Evolutionary conservation across 1,140 invertebrate species (phyloP), one percentile per base, ranked within the genome.

Genomic region (Polypedilum pembai): DNA sequence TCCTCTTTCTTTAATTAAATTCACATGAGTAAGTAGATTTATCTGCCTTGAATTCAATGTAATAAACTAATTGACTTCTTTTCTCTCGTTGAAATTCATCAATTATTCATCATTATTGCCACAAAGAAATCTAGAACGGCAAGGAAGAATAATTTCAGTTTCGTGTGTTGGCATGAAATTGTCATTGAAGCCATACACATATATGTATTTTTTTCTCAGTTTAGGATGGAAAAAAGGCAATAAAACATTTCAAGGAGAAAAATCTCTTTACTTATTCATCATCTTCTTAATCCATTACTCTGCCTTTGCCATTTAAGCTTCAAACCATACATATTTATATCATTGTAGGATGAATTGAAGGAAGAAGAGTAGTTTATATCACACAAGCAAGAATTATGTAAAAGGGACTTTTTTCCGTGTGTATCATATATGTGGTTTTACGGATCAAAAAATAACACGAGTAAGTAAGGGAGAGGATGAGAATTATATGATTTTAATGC

Each of bases 201-300:
- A 41, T 8, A 45, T 45, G 41, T 45, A 33, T 33, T 33, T 33
- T 33, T 33, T 33, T 69, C 20, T 10, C 8, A 4, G 17, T 69
- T 10, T 20, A 4, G 17, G 65, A 69, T 69, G 65, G 17, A 69
- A 18, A 20, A 21, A 69, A 21, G 45, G 65, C 65, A 69, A 69
- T 69, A 69, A 69, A 69, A 69, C 65, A 69, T 69, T 69, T 69
- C 12, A 12, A 15, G 45, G 45, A 33, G 10, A 56, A 56, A 56
- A 56, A 56, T 56, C 65, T 69, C 65, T n/a, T 69, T 69, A 69
- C 65, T 69, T 69, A 69, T 69, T 69, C 65, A 69, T 69, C 65
- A 69, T 18, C 15, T 20, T 69, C 65, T 69, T 69, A 69, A 69
- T 69, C 65, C 65, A 69, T 69, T 69, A 18, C 65, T 69, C n/a